Conservation (phyloP, 2,113 vertebrate genomes). For the Tetrao urogallus region DNA sequence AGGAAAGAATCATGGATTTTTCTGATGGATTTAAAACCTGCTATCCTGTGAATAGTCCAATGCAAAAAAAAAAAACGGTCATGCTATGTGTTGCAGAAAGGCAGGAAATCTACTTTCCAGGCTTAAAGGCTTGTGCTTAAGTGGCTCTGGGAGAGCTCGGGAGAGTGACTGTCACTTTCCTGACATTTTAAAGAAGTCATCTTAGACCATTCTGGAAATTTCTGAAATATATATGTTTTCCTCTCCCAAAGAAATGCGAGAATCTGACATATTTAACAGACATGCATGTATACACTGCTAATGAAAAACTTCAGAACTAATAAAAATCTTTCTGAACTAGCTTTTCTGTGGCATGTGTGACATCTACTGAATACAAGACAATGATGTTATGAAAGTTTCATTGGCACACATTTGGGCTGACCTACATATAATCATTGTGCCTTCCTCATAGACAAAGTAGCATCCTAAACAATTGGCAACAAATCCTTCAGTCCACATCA, state of each 20-base stretch:
- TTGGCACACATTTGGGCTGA: constrained; percentile 44
- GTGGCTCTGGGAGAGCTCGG: not conserved
- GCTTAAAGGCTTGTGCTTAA: not conserved
- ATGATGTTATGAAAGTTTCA: constrained; percentile 60
- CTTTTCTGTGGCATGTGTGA: constrained; percentile 17
- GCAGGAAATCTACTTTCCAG: not conserved
- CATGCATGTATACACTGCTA: not conserved
- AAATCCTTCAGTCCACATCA: not conserved
- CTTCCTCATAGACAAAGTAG: not conserved
- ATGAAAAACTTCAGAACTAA: constrained; percentile 56
- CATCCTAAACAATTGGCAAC: not conserved
- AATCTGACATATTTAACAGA: constrained; percentile 4
- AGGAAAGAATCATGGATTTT: not conserved
- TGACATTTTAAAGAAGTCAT: constrained; percentile 5
- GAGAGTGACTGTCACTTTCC: not conserved
- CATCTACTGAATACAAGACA: not conserved
- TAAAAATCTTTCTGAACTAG: constrained; percentile 26
- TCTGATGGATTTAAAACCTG: not conserved
- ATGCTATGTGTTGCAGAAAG: not conserved
- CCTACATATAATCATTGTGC: constrained; percentile 39
- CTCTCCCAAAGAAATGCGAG: not conserved
- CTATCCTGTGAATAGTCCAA: not conserved
- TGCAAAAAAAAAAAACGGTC: not conserved
- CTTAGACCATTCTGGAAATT: not conserved
- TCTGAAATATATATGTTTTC: constrained; percentile 9